Conservation (phyloP, 2,888 invertebrate genomes). For the Glyphotaelius pellucidus region DNA sequence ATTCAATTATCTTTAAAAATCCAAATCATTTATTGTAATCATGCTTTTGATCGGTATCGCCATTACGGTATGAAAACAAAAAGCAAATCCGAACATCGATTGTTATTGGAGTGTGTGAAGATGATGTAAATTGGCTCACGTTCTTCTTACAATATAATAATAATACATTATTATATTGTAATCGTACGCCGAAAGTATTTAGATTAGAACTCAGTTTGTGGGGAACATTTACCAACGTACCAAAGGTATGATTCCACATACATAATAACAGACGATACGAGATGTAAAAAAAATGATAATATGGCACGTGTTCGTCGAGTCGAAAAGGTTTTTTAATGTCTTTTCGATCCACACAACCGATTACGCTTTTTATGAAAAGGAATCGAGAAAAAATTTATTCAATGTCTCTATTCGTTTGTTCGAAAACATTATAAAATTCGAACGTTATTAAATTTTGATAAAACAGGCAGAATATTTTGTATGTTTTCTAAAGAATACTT, state of each 20-base stretch:
- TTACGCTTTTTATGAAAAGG: neutral
- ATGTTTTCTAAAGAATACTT: too few species aligned
- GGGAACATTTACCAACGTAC: neutral
- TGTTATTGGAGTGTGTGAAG: neutral
- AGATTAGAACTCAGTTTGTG: neutral
- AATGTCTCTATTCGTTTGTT: neutral
- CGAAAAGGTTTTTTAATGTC: constrained; percentile 2
- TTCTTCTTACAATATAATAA: neutral
- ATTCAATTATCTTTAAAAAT: neutral
- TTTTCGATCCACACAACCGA: neutral
- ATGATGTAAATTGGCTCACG: constrained; percentile 31
- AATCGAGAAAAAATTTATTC: neutral
- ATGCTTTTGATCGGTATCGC: neutral
- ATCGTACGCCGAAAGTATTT: neutral
- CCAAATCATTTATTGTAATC: neutral
- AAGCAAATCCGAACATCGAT: neutral
- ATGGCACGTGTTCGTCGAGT: constrained; percentile 15
- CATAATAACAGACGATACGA: constrained; percentile 17
- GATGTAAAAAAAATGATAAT: neutral
- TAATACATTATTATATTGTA: neutral
- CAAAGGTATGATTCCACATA: neutral
- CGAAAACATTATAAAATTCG: neutral
- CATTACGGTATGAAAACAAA: neutral
- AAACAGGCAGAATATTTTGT: too few species aligned
- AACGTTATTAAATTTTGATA: neutral